Percentiles rank a stretch among this genome's conserved stretches.
These are phyloP conservation scores for Dicyrtoma fusca DNA, from an alignment of 2,888 invertebrate species.

Conservation along the genomic window DNA sequence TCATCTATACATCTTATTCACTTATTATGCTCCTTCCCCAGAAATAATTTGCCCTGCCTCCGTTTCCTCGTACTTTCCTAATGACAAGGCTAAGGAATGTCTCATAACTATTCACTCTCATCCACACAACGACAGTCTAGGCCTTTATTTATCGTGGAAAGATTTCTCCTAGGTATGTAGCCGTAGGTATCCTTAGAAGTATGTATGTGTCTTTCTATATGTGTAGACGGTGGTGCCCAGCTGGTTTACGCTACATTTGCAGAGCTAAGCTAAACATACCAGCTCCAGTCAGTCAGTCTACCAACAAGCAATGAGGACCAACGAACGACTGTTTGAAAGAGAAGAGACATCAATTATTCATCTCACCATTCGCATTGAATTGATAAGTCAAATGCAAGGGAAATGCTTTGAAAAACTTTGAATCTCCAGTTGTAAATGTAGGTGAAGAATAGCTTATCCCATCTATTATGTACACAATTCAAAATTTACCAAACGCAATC, in stretches of 20 bases:
- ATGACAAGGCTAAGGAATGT: no score
- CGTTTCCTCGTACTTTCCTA: no score
- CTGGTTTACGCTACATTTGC: no score
- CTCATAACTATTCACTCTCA: no score
- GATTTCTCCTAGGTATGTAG: no score
- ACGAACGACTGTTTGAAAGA: slow-evolving; percentile 10
- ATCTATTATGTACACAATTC: slow-evolving; percentile 26
- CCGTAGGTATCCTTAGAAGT: neutral
- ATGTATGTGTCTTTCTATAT: neutral
- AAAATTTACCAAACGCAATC: slow-evolving; percentile 23
- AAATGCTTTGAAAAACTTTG: slow-evolving; percentile 33
- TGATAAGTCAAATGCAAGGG: slow-evolving; percentile 37
- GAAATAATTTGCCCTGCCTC: no score
- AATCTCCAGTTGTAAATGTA: slow-evolving; percentile 31
- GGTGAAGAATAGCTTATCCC: slow-evolving; percentile 33
- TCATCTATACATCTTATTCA: slow-evolving; percentile 3
- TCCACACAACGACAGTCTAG: no score
- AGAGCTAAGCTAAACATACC: no score
- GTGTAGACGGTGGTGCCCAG: no score
- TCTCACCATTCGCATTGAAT: slow-evolving; percentile 29
- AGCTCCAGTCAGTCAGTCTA: no score
- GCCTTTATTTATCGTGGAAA: no score
- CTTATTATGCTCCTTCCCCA: neutral
- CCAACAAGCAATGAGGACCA: no score
- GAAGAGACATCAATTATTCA: slow-evolving; percentile 28